phyloP scores from a whole-genome alignment of 2,113 vertebrate genomes.

The Miniopterus natalensis region DNA sequence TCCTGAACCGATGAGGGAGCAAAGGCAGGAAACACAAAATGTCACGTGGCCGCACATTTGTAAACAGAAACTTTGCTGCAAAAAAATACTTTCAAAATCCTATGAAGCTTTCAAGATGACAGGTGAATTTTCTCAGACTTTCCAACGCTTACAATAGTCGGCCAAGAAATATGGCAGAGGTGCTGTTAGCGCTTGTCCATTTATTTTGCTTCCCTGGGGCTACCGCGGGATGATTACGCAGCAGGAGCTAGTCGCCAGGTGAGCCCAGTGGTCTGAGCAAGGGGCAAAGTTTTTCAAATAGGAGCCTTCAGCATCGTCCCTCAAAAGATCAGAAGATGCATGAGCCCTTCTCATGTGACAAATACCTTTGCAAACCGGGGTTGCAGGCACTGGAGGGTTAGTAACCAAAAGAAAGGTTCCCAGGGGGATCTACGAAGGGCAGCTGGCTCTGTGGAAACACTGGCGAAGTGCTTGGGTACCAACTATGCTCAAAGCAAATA shows the following conservation, averaged over 20 bases:
- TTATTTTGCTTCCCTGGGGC: neutral
- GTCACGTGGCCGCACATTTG: neutral
- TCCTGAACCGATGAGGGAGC: neutral
- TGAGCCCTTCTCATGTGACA: neutral
- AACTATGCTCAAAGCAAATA: slow-evolving; percentile 68
- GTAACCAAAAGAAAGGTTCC: slow-evolving; percentile 69
- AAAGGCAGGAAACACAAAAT: neutral
- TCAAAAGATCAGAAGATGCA: slow-evolving; percentile 44
- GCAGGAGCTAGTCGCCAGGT: neutral
- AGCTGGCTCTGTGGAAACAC: slow-evolving; percentile 74
- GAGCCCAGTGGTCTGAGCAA: neutral
- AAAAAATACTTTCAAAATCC: neutral
- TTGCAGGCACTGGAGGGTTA: neutral
- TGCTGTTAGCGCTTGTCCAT: neutral
- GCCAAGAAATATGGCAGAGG: neutral
- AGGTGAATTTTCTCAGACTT: neutral
- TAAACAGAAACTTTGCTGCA: neutral
- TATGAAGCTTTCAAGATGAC: neutral
- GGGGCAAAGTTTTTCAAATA: slow-evolving; percentile 24
- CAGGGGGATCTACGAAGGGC: slow-evolving; percentile 38
- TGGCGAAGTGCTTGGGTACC: slow-evolving; percentile 9
- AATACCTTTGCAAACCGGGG: slow-evolving; percentile 27
- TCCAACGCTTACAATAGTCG: neutral
- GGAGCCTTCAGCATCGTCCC: neutral
- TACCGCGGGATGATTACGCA: neutral